Conservation (phyloP, 2,888 invertebrate genomes). For the Mythimna lalbum region DNA sequence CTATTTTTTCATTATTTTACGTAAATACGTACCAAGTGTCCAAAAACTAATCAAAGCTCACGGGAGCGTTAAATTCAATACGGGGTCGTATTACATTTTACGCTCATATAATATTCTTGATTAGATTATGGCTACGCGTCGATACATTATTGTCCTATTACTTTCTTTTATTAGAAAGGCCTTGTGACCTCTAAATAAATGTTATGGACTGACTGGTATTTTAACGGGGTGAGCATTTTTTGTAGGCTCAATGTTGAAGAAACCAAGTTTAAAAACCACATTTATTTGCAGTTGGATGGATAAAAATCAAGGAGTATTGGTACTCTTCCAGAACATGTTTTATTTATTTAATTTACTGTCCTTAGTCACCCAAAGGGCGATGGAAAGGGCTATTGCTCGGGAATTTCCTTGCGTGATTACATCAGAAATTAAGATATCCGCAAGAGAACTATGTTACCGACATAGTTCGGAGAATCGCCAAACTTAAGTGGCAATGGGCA, state of each 20-base stretch:
- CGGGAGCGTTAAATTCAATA: slow-evolving; percentile 39
- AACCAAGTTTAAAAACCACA: background rate
- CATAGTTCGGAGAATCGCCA: too few species aligned
- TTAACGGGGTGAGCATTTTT: background rate
- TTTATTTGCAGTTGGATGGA: too few species aligned
- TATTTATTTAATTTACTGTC: too few species aligned
- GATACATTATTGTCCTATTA: slow-evolving; percentile 14
- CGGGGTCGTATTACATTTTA: slow-evolving; percentile 4
- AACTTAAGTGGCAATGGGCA: too few species aligned
- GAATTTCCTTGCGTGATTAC: too few species aligned
- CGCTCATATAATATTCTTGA: slow-evolving; percentile 12
- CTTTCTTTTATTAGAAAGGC: background rate
- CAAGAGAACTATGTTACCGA: too few species aligned
- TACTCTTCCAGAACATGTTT: too few species aligned
- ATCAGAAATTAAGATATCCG: too few species aligned
- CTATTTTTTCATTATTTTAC: background rate
- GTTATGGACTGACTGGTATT: background rate
- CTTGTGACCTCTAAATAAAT: background rate
- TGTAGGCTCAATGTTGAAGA: background rate
- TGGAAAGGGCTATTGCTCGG: too few species aligned
- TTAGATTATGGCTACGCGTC: background rate
- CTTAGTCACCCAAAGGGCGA: too few species aligned
- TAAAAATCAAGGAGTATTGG: too few species aligned
- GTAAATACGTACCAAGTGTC: background rate
- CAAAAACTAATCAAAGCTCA: slow-evolving; percentile 16